Percentiles rank a stretch among this genome's conserved stretches.
These are phyloP conservation scores for Triplophysa tibetana DNA, from an alignment of 2,113 vertebrate species.

Conservation along the genomic window DNA sequence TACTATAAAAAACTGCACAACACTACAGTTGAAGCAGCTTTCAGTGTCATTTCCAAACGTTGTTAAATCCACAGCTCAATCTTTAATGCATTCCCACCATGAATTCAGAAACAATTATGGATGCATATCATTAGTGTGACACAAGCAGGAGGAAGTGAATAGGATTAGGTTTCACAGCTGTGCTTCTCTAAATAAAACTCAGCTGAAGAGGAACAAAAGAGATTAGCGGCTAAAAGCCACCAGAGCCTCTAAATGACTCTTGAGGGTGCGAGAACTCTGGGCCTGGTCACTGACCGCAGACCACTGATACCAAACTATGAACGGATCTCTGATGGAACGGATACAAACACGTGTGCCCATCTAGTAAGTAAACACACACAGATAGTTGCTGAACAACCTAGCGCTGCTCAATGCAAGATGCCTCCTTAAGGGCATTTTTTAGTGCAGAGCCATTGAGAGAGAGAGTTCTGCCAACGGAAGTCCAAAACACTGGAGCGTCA, in stretches of 20 bases:
- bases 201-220: conserved; percentile 46
- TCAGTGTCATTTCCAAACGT: conserved; percentile 18
- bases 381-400: neutral
- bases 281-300: conserved; percentile 41
- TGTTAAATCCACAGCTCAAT: conserved; percentile 7
- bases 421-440: too few relatives aligned
- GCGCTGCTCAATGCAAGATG: too few relatives aligned
- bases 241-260: conserved; percentile 43
- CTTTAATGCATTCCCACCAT: conserved; percentile 30
- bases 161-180: conserved; percentile 50
- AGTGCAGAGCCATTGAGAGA: too few relatives aligned
- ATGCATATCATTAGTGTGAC: conserved; percentile 37
- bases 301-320: conserved; percentile 11
- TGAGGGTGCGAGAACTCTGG: conserved; percentile 42
- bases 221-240: conserved; percentile 49
- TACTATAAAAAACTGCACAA: too few relatives aligned
- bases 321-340: neutral
- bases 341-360: conserved; percentile 18
- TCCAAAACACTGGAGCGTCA: too few relatives aligned
- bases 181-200: conserved; percentile 41
- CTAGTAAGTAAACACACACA: conserved; percentile 22
- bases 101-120: conserved; percentile 15
- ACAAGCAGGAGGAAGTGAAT: conserved; percentile 16
- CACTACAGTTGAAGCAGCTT: neutral
- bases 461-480: too few relatives aligned